A percentile compares a stretch with the other conserved stretches of the same genome.
Evolutionary conservation across 2,113 vertebrate genomes (phyloP).

Genomic region (Pedionomus torquatus): DNA sequence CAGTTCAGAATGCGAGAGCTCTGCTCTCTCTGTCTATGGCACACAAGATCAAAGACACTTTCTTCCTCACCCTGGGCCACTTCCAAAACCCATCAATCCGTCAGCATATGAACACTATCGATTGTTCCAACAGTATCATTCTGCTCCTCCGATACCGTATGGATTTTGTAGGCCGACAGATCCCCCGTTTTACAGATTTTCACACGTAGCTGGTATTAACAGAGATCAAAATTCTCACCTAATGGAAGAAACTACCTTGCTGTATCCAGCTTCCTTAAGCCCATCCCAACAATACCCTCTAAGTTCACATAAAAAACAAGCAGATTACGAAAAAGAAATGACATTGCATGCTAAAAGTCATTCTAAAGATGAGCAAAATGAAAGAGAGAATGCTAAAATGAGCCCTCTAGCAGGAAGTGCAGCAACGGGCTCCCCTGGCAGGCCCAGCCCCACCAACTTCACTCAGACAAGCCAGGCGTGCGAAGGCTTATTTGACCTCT

Average conservation of each 20-base stretch:
- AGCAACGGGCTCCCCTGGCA: conserved; percentile 90
- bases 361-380: conserved; percentile 72
- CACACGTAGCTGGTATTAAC: conserved; percentile 73
- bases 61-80: conserved; percentile 79
- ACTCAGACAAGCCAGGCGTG: conserved; percentile 79
- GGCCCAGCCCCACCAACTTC: conserved; percentile 86
- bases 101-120: conserved; percentile 82
- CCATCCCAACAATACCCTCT: conserved; percentile 64
- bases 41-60: conserved; percentile 85
- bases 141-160: conserved; percentile 78
- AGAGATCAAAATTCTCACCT: conserved; percentile 75
- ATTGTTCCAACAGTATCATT: conserved; percentile 82
- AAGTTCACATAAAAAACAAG: conserved; percentile 67
- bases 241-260: conserved; percentile 71
- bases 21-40: conserved; percentile 77
- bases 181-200: conserved; percentile 75
- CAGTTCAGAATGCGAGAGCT: conserved; percentile 70
- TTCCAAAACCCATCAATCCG: conserved; percentile 74
- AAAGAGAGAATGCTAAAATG: conserved; percentile 82
- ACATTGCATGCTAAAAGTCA: conserved; percentile 60
- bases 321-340: conserved; percentile 70
- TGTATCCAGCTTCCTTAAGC: conserved; percentile 77
- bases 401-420: conserved; percentile 90
- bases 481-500: conserved; percentile 61
- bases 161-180: conserved; percentile 83